Conservation (phyloP, 2,797 vertebrate genomes). For the Leptatherina wallacei region DNA sequence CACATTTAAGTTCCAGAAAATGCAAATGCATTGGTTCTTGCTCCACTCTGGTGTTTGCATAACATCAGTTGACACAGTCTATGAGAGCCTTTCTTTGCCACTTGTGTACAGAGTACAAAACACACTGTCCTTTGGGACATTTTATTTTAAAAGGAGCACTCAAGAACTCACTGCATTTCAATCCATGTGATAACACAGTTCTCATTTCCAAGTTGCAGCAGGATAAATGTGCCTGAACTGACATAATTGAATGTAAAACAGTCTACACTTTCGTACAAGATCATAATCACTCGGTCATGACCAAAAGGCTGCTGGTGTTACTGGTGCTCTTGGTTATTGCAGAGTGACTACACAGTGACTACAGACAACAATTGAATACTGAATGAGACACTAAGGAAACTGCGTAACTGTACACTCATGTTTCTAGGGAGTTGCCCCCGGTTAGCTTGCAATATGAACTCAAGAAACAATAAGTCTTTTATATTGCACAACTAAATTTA, state of each 20-base stretch:
- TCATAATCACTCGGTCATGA: conserved; percentile 32
- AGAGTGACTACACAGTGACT: conserved; percentile 22
- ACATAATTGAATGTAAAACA: conserved; percentile 22
- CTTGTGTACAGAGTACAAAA: conserved; percentile 72
- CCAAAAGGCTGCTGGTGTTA: conserved; percentile 36
- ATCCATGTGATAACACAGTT: conserved; percentile 17
- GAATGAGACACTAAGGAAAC: conserved; percentile 42
- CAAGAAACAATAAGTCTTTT: conserved; percentile 32
- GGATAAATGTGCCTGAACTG: conserved; percentile 47
- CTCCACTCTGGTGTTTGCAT: conserved; percentile 75
- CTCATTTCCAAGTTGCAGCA: conserved; percentile 36
- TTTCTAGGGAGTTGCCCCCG: conserved; percentile 54
- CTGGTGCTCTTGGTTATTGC: conserved; percentile 5
- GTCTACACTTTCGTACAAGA: conserved; percentile 12
- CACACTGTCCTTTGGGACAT: conserved; percentile 73
- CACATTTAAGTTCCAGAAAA: conserved; percentile 70
- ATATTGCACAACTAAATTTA: conserved; percentile 17
- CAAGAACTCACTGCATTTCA: conserved; percentile 29
- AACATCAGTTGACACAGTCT: conserved; percentile 66
- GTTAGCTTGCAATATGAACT: conserved; percentile 29
- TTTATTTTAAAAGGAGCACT: conserved; percentile 65
- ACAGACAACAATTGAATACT: conserved; percentile 47
- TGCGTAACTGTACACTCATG: conserved; percentile 44
- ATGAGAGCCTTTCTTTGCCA: conserved; percentile 59
- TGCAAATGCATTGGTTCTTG: conserved; percentile 73